Percentiles rank a stretch among this genome's conserved stretches.
These are phyloP conservation scores for Synergus itoensis DNA, from an alignment of 2,888 invertebrate species.

Conservation along the genomic window DNA sequence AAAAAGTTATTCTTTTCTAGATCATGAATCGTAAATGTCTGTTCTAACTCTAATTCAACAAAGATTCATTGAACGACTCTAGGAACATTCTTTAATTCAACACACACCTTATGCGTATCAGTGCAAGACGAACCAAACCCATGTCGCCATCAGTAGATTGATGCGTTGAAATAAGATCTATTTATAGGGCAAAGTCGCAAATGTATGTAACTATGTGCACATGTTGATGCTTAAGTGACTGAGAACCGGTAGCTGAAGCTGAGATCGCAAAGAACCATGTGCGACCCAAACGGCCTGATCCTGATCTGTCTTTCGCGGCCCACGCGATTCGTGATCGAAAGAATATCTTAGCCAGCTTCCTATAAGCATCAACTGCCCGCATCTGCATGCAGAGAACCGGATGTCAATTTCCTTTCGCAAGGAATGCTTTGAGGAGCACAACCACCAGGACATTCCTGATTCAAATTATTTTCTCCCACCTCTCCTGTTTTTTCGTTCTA, in stretches of 20 bases:
- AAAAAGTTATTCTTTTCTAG: background rate
- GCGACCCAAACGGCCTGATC: conserved; percentile 47
- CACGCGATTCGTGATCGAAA: conserved; percentile 61
- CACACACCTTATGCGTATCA: conserved; percentile 51
- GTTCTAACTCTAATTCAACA: background rate
- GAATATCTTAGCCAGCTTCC: conserved; percentile 45
- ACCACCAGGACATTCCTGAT: background rate
- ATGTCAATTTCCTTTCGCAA: conserved; percentile 50
- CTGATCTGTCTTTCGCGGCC: conserved; percentile 49
- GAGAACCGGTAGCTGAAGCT: conserved; percentile 49
- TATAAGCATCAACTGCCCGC: conserved; percentile 15
- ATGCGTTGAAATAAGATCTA: conserved; percentile 54
- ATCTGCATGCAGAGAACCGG: conserved; percentile 17
- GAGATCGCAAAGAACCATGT: conserved; percentile 36
- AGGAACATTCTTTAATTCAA: background rate
- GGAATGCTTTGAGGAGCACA: conserved; percentile 9
- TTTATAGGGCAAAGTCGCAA: conserved; percentile 52
- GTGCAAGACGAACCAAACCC: conserved; percentile 53
- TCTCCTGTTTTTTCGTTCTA: background rate
- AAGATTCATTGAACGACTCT: background rate
- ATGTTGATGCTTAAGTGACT: conserved; percentile 45
- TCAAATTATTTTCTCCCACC: conserved; percentile 15
- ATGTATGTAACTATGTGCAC: conserved; percentile 11
- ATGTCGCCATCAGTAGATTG: conserved; percentile 47
- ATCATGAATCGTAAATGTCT: background rate